Percentiles rank a stretch among this genome's conserved stretches.
phyloP scores from a whole-genome alignment of 1,140 invertebrate species.

The Brachionus koreanus region DNA sequence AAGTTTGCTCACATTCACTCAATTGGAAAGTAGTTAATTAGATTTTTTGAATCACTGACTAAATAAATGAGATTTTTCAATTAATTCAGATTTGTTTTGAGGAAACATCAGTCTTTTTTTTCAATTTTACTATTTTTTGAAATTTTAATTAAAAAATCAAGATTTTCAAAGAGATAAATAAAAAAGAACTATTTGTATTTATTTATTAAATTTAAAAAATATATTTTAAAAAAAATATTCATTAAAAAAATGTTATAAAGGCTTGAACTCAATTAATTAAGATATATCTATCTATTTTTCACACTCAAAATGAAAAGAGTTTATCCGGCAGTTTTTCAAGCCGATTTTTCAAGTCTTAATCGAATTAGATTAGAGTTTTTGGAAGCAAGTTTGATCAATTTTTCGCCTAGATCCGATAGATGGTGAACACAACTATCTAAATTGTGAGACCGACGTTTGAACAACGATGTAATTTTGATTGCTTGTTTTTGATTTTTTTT shows the following conservation, averaged over 20 bases:
- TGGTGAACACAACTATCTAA: constrained; percentile 16
- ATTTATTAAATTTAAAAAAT: too few relatives aligned
- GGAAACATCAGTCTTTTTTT: too few relatives aligned
- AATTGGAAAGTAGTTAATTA: neutral
- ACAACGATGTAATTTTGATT: neutral
- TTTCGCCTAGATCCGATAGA: constrained; percentile 12
- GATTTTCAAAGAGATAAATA: too few relatives aligned
- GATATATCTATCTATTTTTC: too few relatives aligned
- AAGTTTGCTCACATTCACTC: neutral
- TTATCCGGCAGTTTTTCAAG: neutral
- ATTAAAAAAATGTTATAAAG: too few relatives aligned
- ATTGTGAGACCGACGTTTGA: constrained; percentile 20
- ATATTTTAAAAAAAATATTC: too few relatives aligned
- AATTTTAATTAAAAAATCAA: too few relatives aligned
- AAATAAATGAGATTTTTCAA: neutral
- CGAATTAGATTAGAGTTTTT: neutral
- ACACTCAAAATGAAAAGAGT: too few relatives aligned
- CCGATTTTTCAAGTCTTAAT: neutral
- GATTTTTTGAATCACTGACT: neutral
- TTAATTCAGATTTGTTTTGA: neutral
- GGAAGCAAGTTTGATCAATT: neutral
- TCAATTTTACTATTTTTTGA: too few relatives aligned
- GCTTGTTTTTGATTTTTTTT: neutral
- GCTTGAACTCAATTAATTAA: too few relatives aligned
- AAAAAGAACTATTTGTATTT: too few relatives aligned